These are phyloP conservation scores for Bruchidius siliquastri DNA, from an alignment of 2,888 invertebrate genomes.

Conservation along the genomic window DNA sequence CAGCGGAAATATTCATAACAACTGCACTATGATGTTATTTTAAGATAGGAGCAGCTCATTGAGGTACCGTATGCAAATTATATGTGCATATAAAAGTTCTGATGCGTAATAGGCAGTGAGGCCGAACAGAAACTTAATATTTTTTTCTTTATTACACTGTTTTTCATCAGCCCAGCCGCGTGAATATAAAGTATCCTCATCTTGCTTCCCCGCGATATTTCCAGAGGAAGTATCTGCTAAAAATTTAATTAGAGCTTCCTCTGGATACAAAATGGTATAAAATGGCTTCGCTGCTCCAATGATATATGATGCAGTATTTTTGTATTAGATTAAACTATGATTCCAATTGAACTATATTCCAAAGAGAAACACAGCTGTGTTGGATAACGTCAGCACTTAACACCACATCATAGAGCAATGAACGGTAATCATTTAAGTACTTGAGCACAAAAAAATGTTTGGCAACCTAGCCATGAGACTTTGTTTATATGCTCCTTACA, in stretches of 20 bases:
- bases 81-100: not conserved
- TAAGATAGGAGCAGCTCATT: not conserved
- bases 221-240: not conserved
- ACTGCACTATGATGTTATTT: not conserved
- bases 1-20: not conserved
- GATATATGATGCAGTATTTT: too few relatives aligned
- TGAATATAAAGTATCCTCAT: not conserved
- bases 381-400: too few relatives aligned
- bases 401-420: too few relatives aligned
- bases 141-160: not conserved
- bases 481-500: too few relatives aligned
- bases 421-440: too few relatives aligned
- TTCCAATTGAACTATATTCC: too few relatives aligned
- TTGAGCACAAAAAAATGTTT: too few relatives aligned
- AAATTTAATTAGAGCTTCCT: not conserved
- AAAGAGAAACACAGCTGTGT: too few relatives aligned
- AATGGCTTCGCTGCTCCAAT: too few relatives aligned
- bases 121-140: not conserved
- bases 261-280: not conserved
- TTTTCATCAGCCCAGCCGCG: not conserved
- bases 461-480: too few relatives aligned
- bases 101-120: not conserved
- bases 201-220: not conserved
- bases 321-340: too few relatives aligned
- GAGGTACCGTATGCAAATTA: not conserved